These are phyloP conservation scores for Calidris pygmaea DNA, from an alignment of 2,113 vertebrate genomes.

Conservation along the genomic window DNA sequence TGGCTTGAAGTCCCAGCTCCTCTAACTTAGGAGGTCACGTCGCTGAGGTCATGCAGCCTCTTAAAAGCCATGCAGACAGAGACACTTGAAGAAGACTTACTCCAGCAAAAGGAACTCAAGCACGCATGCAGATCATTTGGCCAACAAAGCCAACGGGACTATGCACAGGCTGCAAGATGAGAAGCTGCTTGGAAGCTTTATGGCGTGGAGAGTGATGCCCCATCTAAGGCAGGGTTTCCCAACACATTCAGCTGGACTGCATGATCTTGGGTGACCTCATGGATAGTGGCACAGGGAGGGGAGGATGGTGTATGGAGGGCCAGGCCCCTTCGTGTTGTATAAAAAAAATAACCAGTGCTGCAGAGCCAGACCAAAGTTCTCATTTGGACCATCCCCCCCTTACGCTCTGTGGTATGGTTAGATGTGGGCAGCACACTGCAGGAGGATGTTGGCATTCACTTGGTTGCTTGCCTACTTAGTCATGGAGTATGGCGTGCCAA, in stretches of 20 bases:
- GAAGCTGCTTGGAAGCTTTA: not conserved
- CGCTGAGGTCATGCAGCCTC: not conserved
- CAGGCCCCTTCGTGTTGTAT: not conserved
- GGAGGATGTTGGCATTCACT: not conserved
- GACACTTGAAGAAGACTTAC: not conserved
- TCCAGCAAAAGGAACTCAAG: not conserved
- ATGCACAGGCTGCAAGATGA: not conserved
- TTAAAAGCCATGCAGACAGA: not conserved
- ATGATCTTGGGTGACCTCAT: not conserved
- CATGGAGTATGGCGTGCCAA: not conserved
- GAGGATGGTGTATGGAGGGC: not conserved
- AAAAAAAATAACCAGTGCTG: not conserved
- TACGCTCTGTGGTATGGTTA: not conserved
- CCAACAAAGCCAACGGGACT: not conserved
- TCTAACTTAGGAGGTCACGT: not conserved
- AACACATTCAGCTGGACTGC: not conserved
- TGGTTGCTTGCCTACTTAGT: not conserved
- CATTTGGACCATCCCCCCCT: not conserved
- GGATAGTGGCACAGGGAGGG: not conserved
- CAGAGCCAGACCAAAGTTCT: not conserved
- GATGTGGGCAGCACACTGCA: not conserved
- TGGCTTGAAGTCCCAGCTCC: not conserved
- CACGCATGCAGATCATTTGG: rapidly evolving
- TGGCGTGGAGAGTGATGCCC: not conserved
- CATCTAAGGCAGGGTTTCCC: not conserved